Evolutionary conservation across 2,113 vertebrate genomes (phyloP).

Genomic region (Setophaga petechia): DNA sequence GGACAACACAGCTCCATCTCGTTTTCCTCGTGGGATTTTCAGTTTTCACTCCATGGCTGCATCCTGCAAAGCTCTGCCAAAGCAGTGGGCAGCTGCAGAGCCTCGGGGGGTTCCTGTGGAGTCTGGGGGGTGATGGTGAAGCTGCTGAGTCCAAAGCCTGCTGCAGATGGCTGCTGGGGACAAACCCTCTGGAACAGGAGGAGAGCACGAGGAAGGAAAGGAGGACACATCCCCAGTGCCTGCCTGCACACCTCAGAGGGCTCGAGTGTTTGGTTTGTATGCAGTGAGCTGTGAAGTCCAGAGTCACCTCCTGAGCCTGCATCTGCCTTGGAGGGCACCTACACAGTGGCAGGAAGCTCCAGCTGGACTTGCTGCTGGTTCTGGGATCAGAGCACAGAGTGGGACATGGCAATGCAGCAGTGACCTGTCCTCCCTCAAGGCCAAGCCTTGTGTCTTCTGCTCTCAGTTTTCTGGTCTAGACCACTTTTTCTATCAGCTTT

Average conservation of each 20-base stretch:
- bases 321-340: not conserved
- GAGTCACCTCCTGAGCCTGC: not conserved
- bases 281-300: no score
- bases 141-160: not conserved
- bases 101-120: not conserved
- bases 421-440: not conserved
- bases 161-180: not conserved
- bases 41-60: not conserved
- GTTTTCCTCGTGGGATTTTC: accelerated
- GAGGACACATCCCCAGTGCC: not conserved
- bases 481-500: not conserved
- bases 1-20: not conserved
- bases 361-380: not conserved
- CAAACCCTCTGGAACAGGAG: not conserved
- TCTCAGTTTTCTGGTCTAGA: not conserved
- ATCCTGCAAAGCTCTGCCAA: not conserved
- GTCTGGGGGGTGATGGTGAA: not conserved
- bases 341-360: accelerated
- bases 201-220: accelerated
- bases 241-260: not conserved
- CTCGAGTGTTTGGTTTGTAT: accelerated
- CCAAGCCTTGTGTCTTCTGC: not conserved
- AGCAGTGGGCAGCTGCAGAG: not conserved
- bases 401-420: not conserved
- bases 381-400: not conserved